Conservation (phyloP, 1,140 invertebrate species). For the Leucophenga varia region DNA sequence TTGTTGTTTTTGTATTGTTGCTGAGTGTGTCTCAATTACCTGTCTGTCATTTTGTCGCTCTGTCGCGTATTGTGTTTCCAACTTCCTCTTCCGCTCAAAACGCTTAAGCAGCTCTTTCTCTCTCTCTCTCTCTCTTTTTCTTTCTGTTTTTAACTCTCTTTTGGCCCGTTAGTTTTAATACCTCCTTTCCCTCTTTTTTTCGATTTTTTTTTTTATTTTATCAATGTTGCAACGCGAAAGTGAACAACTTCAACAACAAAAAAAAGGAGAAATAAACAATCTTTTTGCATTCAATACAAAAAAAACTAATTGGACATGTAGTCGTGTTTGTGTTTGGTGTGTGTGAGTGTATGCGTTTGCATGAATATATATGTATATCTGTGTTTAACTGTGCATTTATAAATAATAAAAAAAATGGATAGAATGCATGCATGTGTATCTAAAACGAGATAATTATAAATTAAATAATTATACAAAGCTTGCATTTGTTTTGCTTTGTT, state of each 20-base stretch:
- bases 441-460: slow-evolving; percentile 40
- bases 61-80: slow-evolving; percentile 49
- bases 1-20: slow-evolving; percentile 1
- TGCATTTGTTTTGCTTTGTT: too few relatives aligned
- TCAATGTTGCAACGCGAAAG: too few relatives aligned
- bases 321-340: not conserved
- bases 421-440: not conserved
- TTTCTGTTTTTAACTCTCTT: not conserved
- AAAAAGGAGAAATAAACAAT: too few relatives aligned
- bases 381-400: slow-evolving; percentile 11
- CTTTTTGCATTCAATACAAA: too few relatives aligned
- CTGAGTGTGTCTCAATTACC: slow-evolving; percentile 39
- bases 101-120: slow-evolving; percentile 9
- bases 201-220: not conserved
- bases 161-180: not conserved
- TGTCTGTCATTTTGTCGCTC: slow-evolving; percentile 1
- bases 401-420: slow-evolving; percentile 8
- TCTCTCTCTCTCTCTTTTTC: slow-evolving; percentile 11
- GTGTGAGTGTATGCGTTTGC: not conserved
- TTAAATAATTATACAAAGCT: slow-evolving; percentile 52
- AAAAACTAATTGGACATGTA: too few relatives aligned
- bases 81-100: slow-evolving; percentile 47
- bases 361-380: slow-evolving; percentile 2
- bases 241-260: too few relatives aligned
- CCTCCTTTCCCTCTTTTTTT: not conserved